phyloP scores from a whole-genome alignment of 2,888 invertebrate genomes.

The Brachycybe producta region DNA sequence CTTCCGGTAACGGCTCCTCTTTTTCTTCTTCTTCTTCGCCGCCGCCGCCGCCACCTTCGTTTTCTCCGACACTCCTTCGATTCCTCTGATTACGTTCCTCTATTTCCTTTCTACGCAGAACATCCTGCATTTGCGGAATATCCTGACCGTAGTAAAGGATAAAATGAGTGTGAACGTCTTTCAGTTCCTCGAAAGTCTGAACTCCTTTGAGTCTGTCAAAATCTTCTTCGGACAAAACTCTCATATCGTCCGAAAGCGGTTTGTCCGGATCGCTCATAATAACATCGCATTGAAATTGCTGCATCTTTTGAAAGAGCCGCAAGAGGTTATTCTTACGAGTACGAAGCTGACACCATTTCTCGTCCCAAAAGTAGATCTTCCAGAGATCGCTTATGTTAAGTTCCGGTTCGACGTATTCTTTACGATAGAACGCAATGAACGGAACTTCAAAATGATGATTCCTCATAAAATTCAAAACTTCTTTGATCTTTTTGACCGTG shows the following conservation, averaged over 20 bases:
- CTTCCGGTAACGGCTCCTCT: slow-evolving; percentile 29
- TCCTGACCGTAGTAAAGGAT: slow-evolving; percentile 80
- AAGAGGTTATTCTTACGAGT: slow-evolving; percentile 69
- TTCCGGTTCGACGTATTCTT: slow-evolving; percentile 92
- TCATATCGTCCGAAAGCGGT: slow-evolving; percentile 65
- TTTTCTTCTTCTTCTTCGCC: slow-evolving; percentile 23
- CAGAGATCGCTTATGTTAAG: slow-evolving; percentile 89
- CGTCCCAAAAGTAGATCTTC: slow-evolving; percentile 94
- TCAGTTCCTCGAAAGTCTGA: slow-evolving; percentile 77
- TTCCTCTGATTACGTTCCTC: slow-evolving; percentile 38
- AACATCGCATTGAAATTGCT: slow-evolving; percentile 70
- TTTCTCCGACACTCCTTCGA: slow-evolving; percentile 29
- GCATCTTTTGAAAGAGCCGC: slow-evolving; percentile 78
- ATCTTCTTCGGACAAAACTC: slow-evolving; percentile 73
- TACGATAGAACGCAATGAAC: slow-evolving; percentile 95
- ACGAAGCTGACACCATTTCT: slow-evolving; percentile 84
- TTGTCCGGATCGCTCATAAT: slow-evolving; percentile 69
- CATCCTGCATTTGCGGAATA: slow-evolving; percentile 66
- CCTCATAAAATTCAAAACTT: slow-evolving; percentile 88
- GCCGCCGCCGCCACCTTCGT: slow-evolving; percentile 38
- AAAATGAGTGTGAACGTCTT: slow-evolving; percentile 87
- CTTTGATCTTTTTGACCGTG: slow-evolving; percentile 69
- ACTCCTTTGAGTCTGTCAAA: slow-evolving; percentile 60
- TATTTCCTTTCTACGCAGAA: slow-evolving; percentile 50
- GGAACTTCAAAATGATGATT: slow-evolving; percentile 93